A percentile compares a stretch with the other conserved stretches of the same genome.
These are phyloP conservation scores for Xenopus tropicalis DNA, from an alignment of 2,113 vertebrate species.

Conservation along the genomic window UCB_Xtro_10.0 CM004443.2:44281501-44282000, in stretches of 20 bases:
- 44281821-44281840: conserved; percentile 31
- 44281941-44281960: too few relatives aligned
- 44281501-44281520: too few relatives aligned
- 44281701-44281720: conserved; percentile 49
- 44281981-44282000: too few relatives aligned
- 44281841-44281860: conserved; percentile 42
- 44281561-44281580: not conserved
- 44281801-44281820: conserved; percentile 26
- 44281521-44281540: too few relatives aligned
- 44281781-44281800: not conserved
- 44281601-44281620: conserved; percentile 40
- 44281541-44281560: not conserved
- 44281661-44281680: conserved; percentile 55
- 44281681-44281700: conserved; percentile 47
- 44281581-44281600: conserved; percentile 19
- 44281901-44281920: conserved; percentile 20
- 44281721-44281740: conserved; percentile 15
- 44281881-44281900: conserved; percentile 30
- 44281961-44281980: too few relatives aligned
- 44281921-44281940: not conserved
- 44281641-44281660: conserved; percentile 51
- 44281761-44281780: conserved; percentile 14
- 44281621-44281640: conserved; percentile 55
- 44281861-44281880: conserved; percentile 19
- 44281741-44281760: conserved; percentile 25